Base-by-base conservation (phyloP, 1,140 invertebrate genomes). In the Drosophila lini region DNA sequence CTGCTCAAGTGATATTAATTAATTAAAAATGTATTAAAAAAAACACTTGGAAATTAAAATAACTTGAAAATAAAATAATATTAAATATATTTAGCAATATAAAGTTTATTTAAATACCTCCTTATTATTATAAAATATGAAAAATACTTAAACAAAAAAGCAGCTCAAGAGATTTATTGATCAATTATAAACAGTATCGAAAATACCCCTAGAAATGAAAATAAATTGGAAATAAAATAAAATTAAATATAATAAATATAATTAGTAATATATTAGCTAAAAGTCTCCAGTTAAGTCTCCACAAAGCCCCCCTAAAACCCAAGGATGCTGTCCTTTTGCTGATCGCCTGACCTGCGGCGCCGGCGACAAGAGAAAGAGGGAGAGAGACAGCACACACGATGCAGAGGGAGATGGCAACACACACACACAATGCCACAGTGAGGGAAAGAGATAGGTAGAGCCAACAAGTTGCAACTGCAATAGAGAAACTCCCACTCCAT, bases 301-400 rank as follows among this genome's bases (percentile, higher is more conserved):
- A 38, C 8, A n/a, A 55, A 10, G 19, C 13, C 32, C 50, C 50
- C 50, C 32, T 22, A 2, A 38, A 38, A 22, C 7, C 6, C 16
- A 16, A 28, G 13, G 5, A 52, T 32, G n/a, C 28, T 50, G 47
- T 16, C n/a, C 15, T 7, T 5, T 45, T 19, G 36, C 32, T 31
- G 47, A 45, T 61, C 32, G 50, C 16, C 74, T 82, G 84, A 88
- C 83, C 83, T 88, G 83, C 83, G 83, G 83, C 83, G 83, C 83
- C 83, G 77, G 84, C 83, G 71, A 71, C 69, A 62, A 25, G n/a
- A 65, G 56, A 16, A 10, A 31, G 8, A 50, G 9, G 31, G 15
- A 48, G 13, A 16, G 10, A 32, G 28, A 22, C 7, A 32, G 16
- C 11, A 2, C 16, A 25, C 63, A 47, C 58, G 65, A 67, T 50